Evolutionary conservation across 2,113 vertebrate genomes (phyloP), one percentile per base, ranked within the genome.

Genomic region (Hystrix cristata): DNA sequence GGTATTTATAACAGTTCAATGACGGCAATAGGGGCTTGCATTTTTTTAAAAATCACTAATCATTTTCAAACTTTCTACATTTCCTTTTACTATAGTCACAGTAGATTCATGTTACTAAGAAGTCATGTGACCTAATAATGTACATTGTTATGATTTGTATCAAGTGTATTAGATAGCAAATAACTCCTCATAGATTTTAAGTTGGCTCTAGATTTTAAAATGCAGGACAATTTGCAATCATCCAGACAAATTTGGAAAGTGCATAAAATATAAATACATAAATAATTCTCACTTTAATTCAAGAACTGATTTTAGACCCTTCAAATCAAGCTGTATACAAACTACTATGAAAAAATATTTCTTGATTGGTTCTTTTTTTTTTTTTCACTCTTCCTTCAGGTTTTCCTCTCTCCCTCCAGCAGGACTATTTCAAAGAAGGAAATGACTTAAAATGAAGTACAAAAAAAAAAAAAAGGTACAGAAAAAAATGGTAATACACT

Each of bases 291-390:
- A 83, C 25, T 64, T 78, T 62, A 82, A n/a, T 69, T 60, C 62
- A 91, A 23, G 15, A 14, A 82, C 4, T 84, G 34, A 46, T 23
- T 90, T 94, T 78, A 65, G 88, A 80, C 59, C 4, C 38, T 94
- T 86, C 29, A 67, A 83, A 80, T 67, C 65, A 90, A 94, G 55
- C n/a, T 94, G 71, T 65, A n/a, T 2, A 92, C 76, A 19, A 94
- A 94, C 34, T 71, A 46, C 55, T 51, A 59, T 38, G 48, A 87
- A 57, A 51, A 91, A 91, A 65, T 16, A 69, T 78, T 90, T 82
- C 59, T 76, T 57, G 21, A 69, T 53, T 74, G 72, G 34, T 92
- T 76, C 15, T 64, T 90, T 96, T 84, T 79, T 96, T 84, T 79
- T 83, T 64, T 83, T 64, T 65, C 64, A 89, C 23, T 59, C 21